Percentiles rank a stretch among this genome's conserved stretches.
Evolutionary conservation across 2,888 invertebrate genomes (phyloP).

Genomic region (Tetranychus piercei): DNA sequence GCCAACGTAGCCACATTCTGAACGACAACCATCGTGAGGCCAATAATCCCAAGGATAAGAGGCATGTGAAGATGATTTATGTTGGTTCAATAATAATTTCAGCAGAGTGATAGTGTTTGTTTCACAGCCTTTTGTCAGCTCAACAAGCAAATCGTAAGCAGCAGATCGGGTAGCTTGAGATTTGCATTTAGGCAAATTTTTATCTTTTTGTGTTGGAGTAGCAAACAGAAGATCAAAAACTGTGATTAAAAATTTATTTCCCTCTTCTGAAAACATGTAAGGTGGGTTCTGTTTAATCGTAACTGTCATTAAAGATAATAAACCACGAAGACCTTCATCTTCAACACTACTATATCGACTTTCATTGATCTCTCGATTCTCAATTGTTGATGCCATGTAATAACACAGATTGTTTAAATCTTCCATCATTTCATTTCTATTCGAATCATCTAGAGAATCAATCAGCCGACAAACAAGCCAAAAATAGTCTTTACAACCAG

Average conservation of each 20-base stretch:
- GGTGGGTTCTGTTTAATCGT: slow-evolving; percentile 69
- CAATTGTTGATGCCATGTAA: slow-evolving; percentile 53
- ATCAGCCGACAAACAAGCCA: slow-evolving; percentile 74
- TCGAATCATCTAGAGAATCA: slow-evolving; percentile 45
- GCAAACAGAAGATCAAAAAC: slow-evolving; percentile 75
- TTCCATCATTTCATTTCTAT: slow-evolving; percentile 40
- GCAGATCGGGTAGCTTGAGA: slow-evolving; percentile 67
- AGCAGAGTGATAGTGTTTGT: slow-evolving; percentile 69
- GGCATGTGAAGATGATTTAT: slow-evolving; percentile 49
- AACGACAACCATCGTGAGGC: slow-evolving; percentile 85
- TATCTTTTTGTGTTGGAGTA: slow-evolving; percentile 59
- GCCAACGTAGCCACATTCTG: slow-evolving; percentile 84
- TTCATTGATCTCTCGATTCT: slow-evolving; percentile 61
- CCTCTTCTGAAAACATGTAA: slow-evolving; percentile 60
- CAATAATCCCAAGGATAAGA: slow-evolving; percentile 93
- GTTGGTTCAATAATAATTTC: slow-evolving; percentile 61
- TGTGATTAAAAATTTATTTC: slow-evolving; percentile 38
- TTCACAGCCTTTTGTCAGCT: slow-evolving; percentile 61
- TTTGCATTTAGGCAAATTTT: slow-evolving; percentile 80
- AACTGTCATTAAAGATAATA: slow-evolving; percentile 66
- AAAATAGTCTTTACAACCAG: slow-evolving; percentile 82
- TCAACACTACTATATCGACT: slow-evolving; percentile 58
- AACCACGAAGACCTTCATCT: slow-evolving; percentile 73
- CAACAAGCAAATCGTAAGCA: slow-evolving; percentile 73
- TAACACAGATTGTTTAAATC: slow-evolving; percentile 49